A percentile compares a stretch with the other conserved stretches of the same genome.
Conservation (phyloP, 2,797 vertebrate species). For the Neosalanx taihuensis region DNA sequence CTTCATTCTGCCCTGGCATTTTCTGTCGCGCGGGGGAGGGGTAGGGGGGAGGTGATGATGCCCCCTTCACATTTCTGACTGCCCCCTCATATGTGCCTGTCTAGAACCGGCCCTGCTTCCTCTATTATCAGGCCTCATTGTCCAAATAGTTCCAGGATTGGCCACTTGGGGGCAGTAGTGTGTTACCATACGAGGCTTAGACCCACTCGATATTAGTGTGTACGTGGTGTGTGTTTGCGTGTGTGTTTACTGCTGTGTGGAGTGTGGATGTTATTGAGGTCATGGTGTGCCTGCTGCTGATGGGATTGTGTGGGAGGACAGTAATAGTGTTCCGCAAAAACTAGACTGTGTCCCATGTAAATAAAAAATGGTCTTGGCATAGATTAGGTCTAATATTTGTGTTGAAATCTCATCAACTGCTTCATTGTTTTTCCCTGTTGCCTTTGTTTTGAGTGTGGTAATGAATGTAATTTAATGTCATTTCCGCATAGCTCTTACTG, state of each 20-base stretch:
- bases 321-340: conserved; percentile 69
- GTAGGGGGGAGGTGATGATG: too few relatives aligned
- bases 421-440: conserved; percentile 13
- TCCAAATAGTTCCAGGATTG: background rate
- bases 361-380: conserved; percentile 50
- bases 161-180: conserved; percentile 11
- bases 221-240: conserved; percentile 5
- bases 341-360: conserved; percentile 53
- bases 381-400: conserved; percentile 48
- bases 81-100: too few relatives aligned
- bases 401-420: conserved; percentile 42
- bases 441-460: conserved; percentile 5
- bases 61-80: too few relatives aligned
- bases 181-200: background rate
- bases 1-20: too few relatives aligned
- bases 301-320: conserved; percentile 67
- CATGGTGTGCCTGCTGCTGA: conserved; percentile 62
- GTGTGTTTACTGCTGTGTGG: conserved; percentile 5
- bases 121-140: background rate
- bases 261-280: conserved; percentile 62
- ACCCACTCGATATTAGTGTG: background rate
- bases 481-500: background rate
- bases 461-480: background rate
- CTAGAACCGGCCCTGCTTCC: too few relatives aligned
- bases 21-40: too few relatives aligned